Conservation (phyloP, 2,797 vertebrate species). For the Lepidocolaptes lacrymiger region DNA sequence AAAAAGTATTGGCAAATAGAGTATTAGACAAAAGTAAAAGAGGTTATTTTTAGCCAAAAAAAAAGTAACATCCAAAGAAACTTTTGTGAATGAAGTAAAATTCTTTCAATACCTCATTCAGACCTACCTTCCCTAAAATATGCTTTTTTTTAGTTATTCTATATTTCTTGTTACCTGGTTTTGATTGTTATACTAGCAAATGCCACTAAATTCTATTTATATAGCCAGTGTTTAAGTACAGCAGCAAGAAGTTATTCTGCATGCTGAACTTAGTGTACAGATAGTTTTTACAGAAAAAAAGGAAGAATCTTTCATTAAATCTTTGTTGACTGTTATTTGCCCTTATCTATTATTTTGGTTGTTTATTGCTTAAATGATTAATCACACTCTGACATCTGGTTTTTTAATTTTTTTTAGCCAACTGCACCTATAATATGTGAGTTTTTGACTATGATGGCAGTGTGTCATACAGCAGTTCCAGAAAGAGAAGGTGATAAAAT, state of each 20-base stretch:
- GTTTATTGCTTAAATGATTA: background rate
- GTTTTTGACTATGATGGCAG: conserved; percentile 99
- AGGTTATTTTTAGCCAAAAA: background rate
- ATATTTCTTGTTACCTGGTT: background rate
- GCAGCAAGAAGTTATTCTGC: background rate
- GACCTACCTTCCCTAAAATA: background rate
- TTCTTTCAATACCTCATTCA: background rate
- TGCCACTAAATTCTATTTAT: background rate
- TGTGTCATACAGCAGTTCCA: conserved; percentile 97
- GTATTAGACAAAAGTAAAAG: background rate
- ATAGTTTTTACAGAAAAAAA: background rate
- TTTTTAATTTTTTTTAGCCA: conserved; percentile 77
- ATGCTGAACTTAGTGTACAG: background rate
- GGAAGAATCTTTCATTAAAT: background rate
- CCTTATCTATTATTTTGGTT: background rate
- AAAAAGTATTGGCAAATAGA: background rate
- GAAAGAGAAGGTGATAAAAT: conserved; percentile 88
- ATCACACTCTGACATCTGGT: background rate
- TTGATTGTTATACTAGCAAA: background rate
- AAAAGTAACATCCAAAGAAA: background rate
- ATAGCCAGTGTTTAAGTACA: background rate
- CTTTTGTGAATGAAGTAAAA: background rate
- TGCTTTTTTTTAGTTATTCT: background rate
- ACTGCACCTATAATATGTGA: conserved; percentile 94
- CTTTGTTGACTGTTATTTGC: background rate